Percentiles rank a stretch among this genome's conserved stretches.
Conservation (phyloP, 1,140 invertebrate species). For the Philotrypesis tridentata region DNA sequence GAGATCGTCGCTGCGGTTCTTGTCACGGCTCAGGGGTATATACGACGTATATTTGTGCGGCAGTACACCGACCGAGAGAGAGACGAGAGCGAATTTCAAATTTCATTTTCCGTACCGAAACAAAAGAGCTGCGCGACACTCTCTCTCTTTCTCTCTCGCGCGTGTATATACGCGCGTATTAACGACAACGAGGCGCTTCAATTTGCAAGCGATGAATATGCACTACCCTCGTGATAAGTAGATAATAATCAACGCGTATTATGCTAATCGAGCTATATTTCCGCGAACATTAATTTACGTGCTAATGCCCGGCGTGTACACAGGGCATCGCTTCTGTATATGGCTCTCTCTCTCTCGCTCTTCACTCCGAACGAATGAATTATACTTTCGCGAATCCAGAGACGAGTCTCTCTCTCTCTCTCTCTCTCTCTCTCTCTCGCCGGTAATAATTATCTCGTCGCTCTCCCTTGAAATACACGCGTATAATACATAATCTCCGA, state of each 20-base stretch:
- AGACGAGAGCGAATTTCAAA: too few species aligned
- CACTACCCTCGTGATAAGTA: slow-evolving; percentile 31
- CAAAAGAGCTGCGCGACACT: too few species aligned
- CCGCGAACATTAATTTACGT: slow-evolving; percentile 52
- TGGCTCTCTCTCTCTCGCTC: too few species aligned
- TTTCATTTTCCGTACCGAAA: not conserved
- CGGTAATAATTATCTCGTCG: slow-evolving; percentile 31
- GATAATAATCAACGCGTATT: slow-evolving; percentile 43
- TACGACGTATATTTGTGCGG: too few species aligned
- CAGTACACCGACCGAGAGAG: too few species aligned
- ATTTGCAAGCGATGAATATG: slow-evolving; percentile 39
- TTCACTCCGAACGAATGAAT: slow-evolving; percentile 24
- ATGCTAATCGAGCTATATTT: slow-evolving; percentile 29
- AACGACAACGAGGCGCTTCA: not conserved
- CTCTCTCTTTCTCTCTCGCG: too few species aligned
- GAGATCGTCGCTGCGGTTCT: slow-evolving; percentile 18
- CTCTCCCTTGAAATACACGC: too few species aligned
- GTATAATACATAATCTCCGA: too few species aligned
- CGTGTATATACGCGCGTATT: not conserved
- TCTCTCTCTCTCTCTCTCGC: too few species aligned
- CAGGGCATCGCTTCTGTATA: not conserved
- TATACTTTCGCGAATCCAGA: not conserved
- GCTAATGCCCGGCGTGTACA: slow-evolving; percentile 32
- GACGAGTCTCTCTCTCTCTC: too few species aligned
- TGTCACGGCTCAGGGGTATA: slow-evolving; percentile 7